Evolutionary conservation across 2,888 invertebrate genomes (phyloP), one percentile per base, ranked within the genome.

Genomic region (Syritta pipiens): DNA sequence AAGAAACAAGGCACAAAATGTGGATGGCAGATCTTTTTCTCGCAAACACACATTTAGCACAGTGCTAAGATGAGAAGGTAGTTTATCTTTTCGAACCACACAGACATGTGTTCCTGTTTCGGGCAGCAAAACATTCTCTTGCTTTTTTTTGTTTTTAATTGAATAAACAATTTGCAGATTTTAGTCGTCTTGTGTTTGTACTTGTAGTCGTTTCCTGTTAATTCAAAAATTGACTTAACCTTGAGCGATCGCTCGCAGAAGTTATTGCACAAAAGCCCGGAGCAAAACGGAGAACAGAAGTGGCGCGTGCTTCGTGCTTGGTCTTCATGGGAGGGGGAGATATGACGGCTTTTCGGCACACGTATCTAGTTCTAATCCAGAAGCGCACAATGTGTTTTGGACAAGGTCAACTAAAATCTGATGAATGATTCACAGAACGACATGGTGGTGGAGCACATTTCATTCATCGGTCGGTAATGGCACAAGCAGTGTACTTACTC

Each of bases 131-230:
- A 1, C 30, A 10, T 40, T 62, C 20, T 49, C 40, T 10, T 17
- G 7, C 7, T 14, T 37, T 49, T 49, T 51, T 49, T 40, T 30
- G 37, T 51, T 44, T 22, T 55, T 53, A 51, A 69, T 69, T 57
- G 49, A 71, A 62, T 68, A 68, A 68, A 75, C 68, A 75, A 67
- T 67, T 60, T 46, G 53, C 62, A 71, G 68, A 57, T 59, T 55
- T 30, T 40, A 28, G 26, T 26, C 6, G 10, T 51, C 32, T 17
- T n/a, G 9, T 37, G 55, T 55, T 49, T 68, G 57, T 42, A 68
- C 37, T 68, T 59, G 59, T 49, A 49, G 19, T 20, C 22, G 30
- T 68, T 68, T 68, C 68, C 68, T 68, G 68, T 68, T 68, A 59
- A 57, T 68, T 68, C 37, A 57, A 9, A 68, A 57, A 57, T 57